Conservation (phyloP, 2,797 vertebrate genomes). For the Propithecus perrieri region DNA sequence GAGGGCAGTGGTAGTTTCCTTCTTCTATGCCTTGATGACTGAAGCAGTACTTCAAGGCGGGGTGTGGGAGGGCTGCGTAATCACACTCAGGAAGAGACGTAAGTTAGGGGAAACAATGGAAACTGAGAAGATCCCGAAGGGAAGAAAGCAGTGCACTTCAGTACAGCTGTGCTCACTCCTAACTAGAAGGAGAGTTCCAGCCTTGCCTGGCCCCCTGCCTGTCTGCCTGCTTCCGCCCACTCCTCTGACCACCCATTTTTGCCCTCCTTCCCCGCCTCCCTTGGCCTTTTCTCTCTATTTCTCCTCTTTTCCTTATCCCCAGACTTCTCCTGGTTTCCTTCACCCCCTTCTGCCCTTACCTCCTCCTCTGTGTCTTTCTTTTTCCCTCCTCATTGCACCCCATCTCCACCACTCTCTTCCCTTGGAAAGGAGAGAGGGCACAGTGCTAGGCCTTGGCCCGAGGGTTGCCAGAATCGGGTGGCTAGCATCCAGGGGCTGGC, state of each 20-base stretch:
- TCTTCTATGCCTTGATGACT: not conserved
- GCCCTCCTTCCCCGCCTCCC: not conserved
- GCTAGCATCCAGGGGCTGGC: not conserved
- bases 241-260: not conserved
- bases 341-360: not conserved
- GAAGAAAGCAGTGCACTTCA: not conserved
- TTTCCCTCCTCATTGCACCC: not conserved
- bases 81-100: not conserved
- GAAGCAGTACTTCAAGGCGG: not conserved
- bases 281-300: not conserved
- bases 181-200: not conserved
- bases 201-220: not conserved
- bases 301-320: not conserved
- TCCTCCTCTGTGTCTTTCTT: not conserved
- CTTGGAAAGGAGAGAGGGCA: not conserved
- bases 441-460: not conserved
- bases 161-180: not conserved
- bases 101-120: not conserved
- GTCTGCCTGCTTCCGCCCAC: not conserved
- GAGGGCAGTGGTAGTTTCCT: not conserved
- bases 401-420: not conserved
- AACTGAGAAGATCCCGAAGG: not conserved
- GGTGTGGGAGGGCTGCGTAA: accelerated
- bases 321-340: not conserved
- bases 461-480: not conserved